A percentile compares a stretch with the other conserved stretches of the same genome.
phyloP scores from a whole-genome alignment of 1,140 invertebrate species.

The Drosophila rhopaloa region DNA sequence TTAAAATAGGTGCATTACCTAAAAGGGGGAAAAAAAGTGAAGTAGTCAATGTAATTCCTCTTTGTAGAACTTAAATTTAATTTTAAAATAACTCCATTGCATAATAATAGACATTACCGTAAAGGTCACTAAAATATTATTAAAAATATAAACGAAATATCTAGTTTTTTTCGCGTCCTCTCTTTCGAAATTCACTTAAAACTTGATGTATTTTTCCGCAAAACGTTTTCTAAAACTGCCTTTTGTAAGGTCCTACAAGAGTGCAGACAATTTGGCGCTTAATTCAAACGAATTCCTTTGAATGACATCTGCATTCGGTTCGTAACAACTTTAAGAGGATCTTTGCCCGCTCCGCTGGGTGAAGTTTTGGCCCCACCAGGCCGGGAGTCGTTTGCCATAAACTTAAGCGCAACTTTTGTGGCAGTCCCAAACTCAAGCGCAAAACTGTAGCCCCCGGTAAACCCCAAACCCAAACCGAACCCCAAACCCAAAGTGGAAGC shows the following conservation, averaged over 20 bases:
- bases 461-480: conserved; percentile 18
- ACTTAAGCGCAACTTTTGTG: conserved; percentile 71
- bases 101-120: too few relatives aligned
- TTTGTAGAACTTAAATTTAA: too few relatives aligned
- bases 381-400: conserved; percentile 55
- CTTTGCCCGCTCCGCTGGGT: conserved; percentile 1
- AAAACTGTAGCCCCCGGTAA: conserved; percentile 19
- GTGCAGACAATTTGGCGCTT: conserved; percentile 63
- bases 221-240: conserved; percentile 24
- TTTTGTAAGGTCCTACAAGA: conserved; percentile 24
- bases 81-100: too few relatives aligned
- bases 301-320: conserved; percentile 62
- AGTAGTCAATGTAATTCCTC: too few relatives aligned
- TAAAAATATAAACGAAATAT: too few relatives aligned
- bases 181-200: background rate
- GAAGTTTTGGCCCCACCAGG: conserved; percentile 18
- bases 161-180: too few relatives aligned
- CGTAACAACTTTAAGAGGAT: conserved; percentile 51
- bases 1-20: too few relatives aligned
- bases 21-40: too few relatives aligned
- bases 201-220: conserved; percentile 8
- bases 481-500: conserved; percentile 12
- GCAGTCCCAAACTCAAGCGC: conserved; percentile 26
- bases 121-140: too few relatives aligned
- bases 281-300: conserved; percentile 63